These are phyloP conservation scores for Siniperca undulata DNA, from an alignment of 2,797 vertebrate genomes.

Conservation along the genomic window DNA sequence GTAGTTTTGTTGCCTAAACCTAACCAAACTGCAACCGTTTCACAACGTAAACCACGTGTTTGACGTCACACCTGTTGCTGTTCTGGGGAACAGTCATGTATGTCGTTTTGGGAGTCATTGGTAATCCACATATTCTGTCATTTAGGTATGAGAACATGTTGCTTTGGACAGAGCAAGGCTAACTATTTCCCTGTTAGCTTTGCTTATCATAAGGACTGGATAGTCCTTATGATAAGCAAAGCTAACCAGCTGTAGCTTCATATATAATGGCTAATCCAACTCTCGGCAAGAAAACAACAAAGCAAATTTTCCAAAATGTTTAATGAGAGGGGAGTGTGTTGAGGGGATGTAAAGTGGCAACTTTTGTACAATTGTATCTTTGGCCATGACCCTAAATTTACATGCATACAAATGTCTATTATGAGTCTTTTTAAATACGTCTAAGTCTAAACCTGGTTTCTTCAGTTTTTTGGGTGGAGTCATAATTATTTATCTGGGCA, in stretches of 20 bases:
- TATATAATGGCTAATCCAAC: not conserved
- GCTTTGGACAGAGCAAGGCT: not conserved
- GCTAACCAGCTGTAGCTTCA: not conserved
- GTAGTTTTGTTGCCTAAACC: too few species aligned
- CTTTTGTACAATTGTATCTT: not conserved
- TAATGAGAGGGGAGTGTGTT: not conserved
- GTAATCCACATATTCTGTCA: too few species aligned
- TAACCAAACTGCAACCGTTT: too few species aligned
- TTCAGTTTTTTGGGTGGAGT: conserved; percentile 60
- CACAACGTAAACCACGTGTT: too few species aligned
- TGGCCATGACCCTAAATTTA: not conserved
- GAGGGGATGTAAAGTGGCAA: not conserved
- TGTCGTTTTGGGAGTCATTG: too few species aligned
- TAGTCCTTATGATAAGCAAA: not conserved
- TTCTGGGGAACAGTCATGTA: too few species aligned
- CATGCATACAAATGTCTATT: not conserved
- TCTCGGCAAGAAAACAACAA: not conserved
- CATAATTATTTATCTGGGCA: conserved; percentile 34
- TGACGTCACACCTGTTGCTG: too few species aligned
- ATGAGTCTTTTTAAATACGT: not conserved
- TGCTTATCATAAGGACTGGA: too few species aligned
- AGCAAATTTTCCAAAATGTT: not conserved
- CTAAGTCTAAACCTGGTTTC: conserved; percentile 20
- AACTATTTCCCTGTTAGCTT: not conserved
- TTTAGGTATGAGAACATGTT: too few species aligned